Base-by-base conservation (phyloP, 2,888 invertebrate genomes). In the Leptinotarsa peninsularis region DNA sequence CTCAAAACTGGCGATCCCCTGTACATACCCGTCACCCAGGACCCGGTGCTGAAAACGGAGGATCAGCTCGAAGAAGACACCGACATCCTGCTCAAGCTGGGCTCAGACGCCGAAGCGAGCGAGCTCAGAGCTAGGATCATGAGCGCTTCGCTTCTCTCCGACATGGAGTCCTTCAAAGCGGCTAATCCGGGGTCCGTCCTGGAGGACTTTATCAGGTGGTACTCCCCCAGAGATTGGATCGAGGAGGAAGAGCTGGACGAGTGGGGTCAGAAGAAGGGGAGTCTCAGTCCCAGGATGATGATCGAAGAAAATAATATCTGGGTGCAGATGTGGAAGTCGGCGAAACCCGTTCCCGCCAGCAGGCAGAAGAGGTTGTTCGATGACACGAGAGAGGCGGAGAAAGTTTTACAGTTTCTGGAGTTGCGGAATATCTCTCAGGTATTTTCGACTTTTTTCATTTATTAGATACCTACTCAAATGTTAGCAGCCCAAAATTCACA, bases 141-240 rank as follows among this genome's bases (percentile, higher is more conserved):
- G 95, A 95, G 97, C 87, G 97, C 98, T 0, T 96, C 97, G 0
- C 90, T 99, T 17, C 90, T 96, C 1, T 98, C 98, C 0, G 99
- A 99, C 85, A 98, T 99, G 98, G 97, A 98, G 87, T 96, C 98
- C 0, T 99, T 99, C 88, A 99, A 99, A 90, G 98, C 99, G 2
- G 99, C 99, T 4, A 99, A 99, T 90, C 98, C 98, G 0, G 95
- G 94, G 4, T 93, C 95, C 13, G 91, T 93, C 73, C 89, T 99
- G 68, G 98, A 96, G 85, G 99, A 99, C 87, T 99, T 99, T 86
- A 97, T 99, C 75, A 92, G 96, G 67, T 99, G 99, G 99, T 98
- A 98, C 87, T 99, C 98, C 1, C 99, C 99, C 0, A 91, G 98
- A 18, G 99, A 99, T 87, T 98, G 97, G 96, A 92, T 95, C 66